Percentiles rank a stretch among this genome's conserved stretches.
Evolutionary conservation across 2,888 invertebrate genomes (phyloP).

Genomic region (Machimus atricapillus): DNA sequence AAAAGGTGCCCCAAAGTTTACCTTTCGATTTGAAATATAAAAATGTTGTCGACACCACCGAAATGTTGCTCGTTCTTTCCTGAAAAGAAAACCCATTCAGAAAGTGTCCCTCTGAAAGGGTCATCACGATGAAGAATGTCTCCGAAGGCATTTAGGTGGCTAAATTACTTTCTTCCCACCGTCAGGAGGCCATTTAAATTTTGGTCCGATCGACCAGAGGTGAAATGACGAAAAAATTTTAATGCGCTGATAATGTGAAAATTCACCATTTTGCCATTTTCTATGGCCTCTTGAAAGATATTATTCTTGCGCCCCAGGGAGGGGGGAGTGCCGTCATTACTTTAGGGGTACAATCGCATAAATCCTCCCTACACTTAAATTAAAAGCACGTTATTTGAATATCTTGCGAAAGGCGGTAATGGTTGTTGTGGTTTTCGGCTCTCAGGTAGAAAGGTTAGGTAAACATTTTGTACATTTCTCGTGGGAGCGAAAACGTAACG

Average conservation of each 20-base stretch:
- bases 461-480: slow-evolving; percentile 14
- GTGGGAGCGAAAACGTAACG: not conserved
- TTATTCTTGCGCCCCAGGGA: not conserved
- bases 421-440: slow-evolving; percentile 1
- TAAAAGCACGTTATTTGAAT: slow-evolving; percentile 23
- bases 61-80: not conserved
- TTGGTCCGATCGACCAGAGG: not conserved
- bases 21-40: not conserved
- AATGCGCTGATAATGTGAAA: slow-evolving; percentile 13
- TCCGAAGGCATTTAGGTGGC: not conserved
- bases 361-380: slow-evolving; percentile 20
- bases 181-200: not conserved
- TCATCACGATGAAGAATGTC: slow-evolving; percentile 22
- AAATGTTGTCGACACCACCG: not conserved
- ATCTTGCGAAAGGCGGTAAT: slow-evolving; percentile 11
- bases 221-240: slow-evolving; percentile 11
- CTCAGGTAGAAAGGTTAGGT: not conserved
- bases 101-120: slow-evolving; percentile 16
- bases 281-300: not conserved
- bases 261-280: slow-evolving; percentile 1
- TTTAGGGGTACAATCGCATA: slow-evolving; percentile 9
- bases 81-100: not conserved
- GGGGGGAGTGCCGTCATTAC: slow-evolving; percentile 1
- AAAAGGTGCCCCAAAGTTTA: not conserved
- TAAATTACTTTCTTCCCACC: slow-evolving; percentile 14